Percentiles rank a stretch among this genome's conserved stretches.
These are phyloP conservation scores for Pipistrellus pipistrellus DNA, from an alignment of 2,797 vertebrate species.

Conservation along the genomic window DNA sequence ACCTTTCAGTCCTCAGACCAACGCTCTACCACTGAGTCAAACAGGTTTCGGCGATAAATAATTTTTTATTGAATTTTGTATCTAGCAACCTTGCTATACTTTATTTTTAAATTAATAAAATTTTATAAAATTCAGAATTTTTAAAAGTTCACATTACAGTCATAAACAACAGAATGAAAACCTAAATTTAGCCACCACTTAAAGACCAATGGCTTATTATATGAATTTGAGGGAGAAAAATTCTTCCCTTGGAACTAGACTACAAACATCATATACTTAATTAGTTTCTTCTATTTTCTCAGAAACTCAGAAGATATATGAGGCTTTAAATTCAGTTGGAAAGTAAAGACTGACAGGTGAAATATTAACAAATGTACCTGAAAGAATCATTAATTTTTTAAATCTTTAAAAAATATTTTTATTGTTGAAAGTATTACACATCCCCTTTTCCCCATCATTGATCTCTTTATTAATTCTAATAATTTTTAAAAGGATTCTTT, in stretches of 20 bases:
- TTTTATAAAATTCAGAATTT: not conserved
- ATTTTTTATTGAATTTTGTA: too few relatives aligned
- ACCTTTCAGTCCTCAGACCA: too few relatives aligned
- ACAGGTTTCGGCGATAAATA: too few relatives aligned
- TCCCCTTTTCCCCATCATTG: too few relatives aligned
- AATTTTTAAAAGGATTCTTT: not conserved
- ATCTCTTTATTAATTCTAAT: not conserved
- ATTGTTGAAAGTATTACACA: too few relatives aligned
- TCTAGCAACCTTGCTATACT: too few relatives aligned
- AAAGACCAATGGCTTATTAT: not conserved
- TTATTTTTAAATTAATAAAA: not conserved
- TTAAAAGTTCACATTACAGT: not conserved
- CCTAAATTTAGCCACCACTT: not conserved
- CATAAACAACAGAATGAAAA: not conserved
- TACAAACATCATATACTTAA: not conserved
- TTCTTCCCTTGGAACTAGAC: conserved; percentile 49
- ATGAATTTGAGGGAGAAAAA: not conserved
- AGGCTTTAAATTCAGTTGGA: conserved; percentile 18
- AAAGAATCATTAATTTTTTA: not conserved
- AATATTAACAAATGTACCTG: not conserved
- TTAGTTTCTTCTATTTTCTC: conserved; percentile 34
- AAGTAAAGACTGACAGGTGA: not conserved
- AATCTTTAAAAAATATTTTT: conserved; percentile 86
- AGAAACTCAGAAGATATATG: not conserved
- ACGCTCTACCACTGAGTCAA: too few relatives aligned